Conservation (phyloP, 2,888 invertebrate species). For the Cheilosia urbana region DNA sequence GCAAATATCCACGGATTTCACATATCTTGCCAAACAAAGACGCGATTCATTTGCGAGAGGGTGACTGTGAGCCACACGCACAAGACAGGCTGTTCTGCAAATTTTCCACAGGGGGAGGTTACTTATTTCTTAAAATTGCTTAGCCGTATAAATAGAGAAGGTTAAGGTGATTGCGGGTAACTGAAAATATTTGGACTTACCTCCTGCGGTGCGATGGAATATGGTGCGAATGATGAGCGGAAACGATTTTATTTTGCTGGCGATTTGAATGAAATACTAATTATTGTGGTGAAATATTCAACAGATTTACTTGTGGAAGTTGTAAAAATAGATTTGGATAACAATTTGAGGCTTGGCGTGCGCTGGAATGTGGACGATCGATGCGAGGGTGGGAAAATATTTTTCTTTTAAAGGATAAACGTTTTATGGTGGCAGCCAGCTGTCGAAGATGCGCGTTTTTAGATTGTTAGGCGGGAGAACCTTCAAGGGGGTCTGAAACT, state of each 20-base stretch:
- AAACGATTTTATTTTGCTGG: neutral
- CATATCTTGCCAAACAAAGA: neutral
- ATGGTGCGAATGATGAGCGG: neutral
- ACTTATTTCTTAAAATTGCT: conserved; percentile 29
- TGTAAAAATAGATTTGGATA: no score
- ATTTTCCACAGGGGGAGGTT: neutral
- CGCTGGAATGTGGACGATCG: no score
- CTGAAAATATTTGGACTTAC: conserved; percentile 7
- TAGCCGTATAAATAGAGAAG: conserved; percentile 29
- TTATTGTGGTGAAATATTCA: neutral
- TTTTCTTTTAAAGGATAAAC: no score
- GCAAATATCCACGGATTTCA: neutral
- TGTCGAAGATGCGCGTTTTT: no score
- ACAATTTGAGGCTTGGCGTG: no score
- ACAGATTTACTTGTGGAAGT: neutral
- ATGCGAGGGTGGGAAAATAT: no score
- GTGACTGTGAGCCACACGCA: neutral
- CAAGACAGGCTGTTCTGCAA: neutral
- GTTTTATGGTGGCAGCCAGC: no score
- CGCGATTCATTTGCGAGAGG: neutral
- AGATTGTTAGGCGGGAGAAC: no score
- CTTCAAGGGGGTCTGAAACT: no score
- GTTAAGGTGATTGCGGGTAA: conserved; percentile 2
- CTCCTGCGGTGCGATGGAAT: neutral
- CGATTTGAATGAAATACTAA: neutral